Evolutionary conservation across 2,797 vertebrate species (phyloP), one percentile per base, ranked within the genome.

Genomic region (Pangasius larnaudii): DNA sequence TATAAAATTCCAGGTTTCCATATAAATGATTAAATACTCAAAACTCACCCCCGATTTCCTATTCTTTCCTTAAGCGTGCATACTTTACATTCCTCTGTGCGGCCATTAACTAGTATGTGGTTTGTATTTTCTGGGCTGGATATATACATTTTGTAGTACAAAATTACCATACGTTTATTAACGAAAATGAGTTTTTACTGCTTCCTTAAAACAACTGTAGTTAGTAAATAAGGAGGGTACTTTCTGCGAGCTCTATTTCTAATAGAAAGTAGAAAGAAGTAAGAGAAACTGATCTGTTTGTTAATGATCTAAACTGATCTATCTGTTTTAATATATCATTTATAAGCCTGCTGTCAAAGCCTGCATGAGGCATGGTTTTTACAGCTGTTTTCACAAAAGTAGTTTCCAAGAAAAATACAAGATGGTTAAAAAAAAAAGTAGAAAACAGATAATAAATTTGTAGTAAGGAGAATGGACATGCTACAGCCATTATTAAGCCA

Each of bases 61-160:
- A 91, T 94, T 69, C 85, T 90, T 91, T 91, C 82, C 91, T 88
- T 80, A 81, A 92, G 88, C 91, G 79, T 80, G 88, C 94, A 96
- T 96, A 94, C 95, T 94, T 93, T 88, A 92, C 94, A 96, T 97
- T 96, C 96, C 95, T 91, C 89, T 87, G 89, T 92, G 93, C 91
- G 89, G 88, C 92, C 90, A 91, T 93, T 78, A 91, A 58, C 86
- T 90, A 88, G 79, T 87, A 65, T 89, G 91, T 89, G 90, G 91
- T 90, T 91, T 88, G 69, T 87, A 51, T 81, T 86, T 42, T 72
- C 59, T 39, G 81, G n/a, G 63, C 6, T 69, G 89, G 84, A 88
- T 88, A 83, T 83, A 87, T 46, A 61, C 82, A 53, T 84, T 27
- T 74, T 65, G 51, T 46, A 65, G 36, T 77, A 46, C 36, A 30